Conservation (phyloP, 2,113 vertebrate species). For the Prinia subflava region DNA sequence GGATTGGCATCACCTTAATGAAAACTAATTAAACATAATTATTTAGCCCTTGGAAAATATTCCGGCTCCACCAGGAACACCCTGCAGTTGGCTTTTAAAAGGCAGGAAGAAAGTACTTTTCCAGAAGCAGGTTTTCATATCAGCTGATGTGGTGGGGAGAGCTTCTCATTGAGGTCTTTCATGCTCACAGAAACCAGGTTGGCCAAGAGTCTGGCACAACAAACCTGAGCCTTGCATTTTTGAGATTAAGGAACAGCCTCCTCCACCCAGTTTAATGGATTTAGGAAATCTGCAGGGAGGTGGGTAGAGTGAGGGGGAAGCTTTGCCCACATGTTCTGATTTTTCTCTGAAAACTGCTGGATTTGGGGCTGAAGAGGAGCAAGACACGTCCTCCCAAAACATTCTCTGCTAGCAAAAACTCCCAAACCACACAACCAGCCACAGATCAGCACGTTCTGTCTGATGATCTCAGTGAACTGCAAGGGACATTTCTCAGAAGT, state of each 20-base stretch:
- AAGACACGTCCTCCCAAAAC: background rate
- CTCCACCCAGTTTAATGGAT: background rate
- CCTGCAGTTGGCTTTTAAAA: background rate
- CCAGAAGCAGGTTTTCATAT: background rate
- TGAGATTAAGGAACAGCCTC: background rate
- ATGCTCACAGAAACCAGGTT: background rate
- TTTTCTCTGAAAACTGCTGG: background rate
- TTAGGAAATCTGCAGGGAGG: background rate
- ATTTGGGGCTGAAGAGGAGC: background rate
- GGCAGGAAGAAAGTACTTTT: background rate
- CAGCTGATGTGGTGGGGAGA: background rate
- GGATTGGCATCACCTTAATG: background rate
- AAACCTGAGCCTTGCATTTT: background rate
- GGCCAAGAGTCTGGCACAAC: background rate
- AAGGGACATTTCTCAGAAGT: background rate
- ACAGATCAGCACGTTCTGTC: rapidly evolving
- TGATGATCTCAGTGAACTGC: background rate
- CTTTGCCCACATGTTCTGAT: background rate
- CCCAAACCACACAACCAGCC: background rate
- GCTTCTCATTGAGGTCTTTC: background rate
- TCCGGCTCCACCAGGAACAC: background rate
- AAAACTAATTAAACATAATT: constrained; percentile 26
- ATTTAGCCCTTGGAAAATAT: background rate
- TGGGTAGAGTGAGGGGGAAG: background rate
- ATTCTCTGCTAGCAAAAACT: background rate